A percentile compares a stretch with the other conserved stretches of the same genome.
These are phyloP conservation scores for Blastobasis adustella DNA, from an alignment of 2,888 invertebrate genomes.

Conservation along the genomic window DNA sequence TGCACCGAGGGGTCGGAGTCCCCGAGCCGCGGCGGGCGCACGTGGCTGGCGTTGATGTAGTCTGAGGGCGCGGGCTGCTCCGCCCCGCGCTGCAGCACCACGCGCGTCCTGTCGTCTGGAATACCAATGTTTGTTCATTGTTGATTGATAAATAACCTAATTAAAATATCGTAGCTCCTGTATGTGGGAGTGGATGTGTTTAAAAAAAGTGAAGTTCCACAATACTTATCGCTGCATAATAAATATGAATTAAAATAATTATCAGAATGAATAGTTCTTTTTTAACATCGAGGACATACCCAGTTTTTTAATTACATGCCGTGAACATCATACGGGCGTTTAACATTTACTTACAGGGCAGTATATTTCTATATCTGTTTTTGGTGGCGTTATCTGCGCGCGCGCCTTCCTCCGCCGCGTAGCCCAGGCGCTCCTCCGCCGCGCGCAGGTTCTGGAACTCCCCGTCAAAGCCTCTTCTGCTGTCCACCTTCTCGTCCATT, in stretches of 20 bases:
- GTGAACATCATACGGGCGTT: no score
- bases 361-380: constrained; percentile 97
- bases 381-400: constrained; percentile 90
- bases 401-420: constrained; percentile 91
- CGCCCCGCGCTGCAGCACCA: constrained; percentile 80
- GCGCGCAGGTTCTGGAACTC: constrained; percentile 96
- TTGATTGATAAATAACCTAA: no score
- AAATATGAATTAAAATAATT: no score
- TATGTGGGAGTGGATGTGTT: no score
- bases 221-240: no score
- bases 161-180: no score
- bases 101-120: constrained; percentile 92
- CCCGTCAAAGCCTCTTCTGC: constrained; percentile 85
- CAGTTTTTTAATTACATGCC: no score
- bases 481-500: constrained; percentile 33
- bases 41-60: constrained; percentile 98
- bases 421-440: constrained; percentile 91
- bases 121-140: neutral
- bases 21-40: constrained; percentile 69
- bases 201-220: no score
- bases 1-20: constrained; percentile 41
- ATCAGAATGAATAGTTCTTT: no score
- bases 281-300: no score
- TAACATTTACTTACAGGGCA: constrained; percentile 80
- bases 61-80: constrained; percentile 79